Base-by-base conservation (phyloP, 2,888 invertebrate genomes). In the Drosophila parthenogenetica region DNA sequence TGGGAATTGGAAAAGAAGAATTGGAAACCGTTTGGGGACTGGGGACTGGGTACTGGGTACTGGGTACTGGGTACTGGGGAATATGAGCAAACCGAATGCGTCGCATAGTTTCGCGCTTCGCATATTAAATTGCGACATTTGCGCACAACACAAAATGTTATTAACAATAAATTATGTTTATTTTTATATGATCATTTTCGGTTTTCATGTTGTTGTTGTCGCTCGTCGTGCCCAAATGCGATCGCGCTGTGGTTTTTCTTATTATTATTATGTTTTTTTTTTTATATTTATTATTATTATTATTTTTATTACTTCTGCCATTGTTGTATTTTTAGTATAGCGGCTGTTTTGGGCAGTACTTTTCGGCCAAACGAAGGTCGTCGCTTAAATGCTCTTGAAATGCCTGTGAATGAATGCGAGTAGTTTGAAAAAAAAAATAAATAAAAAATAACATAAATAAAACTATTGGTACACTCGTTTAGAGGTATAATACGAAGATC, bases 151-250 rank as follows among this genome's bases (percentile, higher is more conserved):
- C 60, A 48, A 60, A 68, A 69, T 55, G 53, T 70, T 87, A 81
- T 82, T 61, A 82, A 79, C 80, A 75, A 82, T 86, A 88, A 82
- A 82, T 82, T 88, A 88, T 88, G 89, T 86, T 86, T 70, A 64
- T 76, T 72, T 70, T 42, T 59, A 8, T 59, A 48, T 62, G 53
- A 58, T 61, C 35, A 32, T 48, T 62, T 55, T 59, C 13, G 40
- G 50, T 22, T 39, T 39, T 54, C 57, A 42, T 25, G 17, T 66
- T 69, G 25, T 65, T 51, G 42, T 64, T 45, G 45, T 37, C 58
- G 66, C 54, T 61, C 25, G 61, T 62, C 69, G 57, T 69, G 61
- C 62, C 68, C 77, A 76, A 70, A 71, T 60, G 61, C 58, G 58
- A 35, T 54, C 60, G 40, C 42, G 40, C 42, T 50, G 57, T 48